Evolutionary conservation across 2,113 vertebrate genomes (phyloP).

Genomic region (Leptobrachium leishanense): DNA sequence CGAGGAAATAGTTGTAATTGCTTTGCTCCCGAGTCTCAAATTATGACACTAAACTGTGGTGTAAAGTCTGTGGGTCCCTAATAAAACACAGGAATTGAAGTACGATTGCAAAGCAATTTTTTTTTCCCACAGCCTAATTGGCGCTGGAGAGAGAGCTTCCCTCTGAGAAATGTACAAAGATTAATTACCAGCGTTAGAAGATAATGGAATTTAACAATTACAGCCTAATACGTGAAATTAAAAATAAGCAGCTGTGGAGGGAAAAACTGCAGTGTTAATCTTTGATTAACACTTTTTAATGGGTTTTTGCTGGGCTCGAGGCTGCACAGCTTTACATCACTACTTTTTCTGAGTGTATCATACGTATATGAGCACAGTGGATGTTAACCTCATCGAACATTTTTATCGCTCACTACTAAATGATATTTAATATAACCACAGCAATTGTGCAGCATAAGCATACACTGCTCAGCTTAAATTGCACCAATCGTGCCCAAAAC

Average conservation of each 20-base stretch:
- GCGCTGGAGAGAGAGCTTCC: constrained; percentile 29
- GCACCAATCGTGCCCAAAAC: no score
- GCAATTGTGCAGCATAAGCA: no score
- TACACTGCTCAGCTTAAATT: no score
- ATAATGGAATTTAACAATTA: constrained; percentile 50
- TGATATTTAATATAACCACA: no score
- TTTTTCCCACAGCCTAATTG: constrained; percentile 31
- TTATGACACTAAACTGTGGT: constrained; percentile 30
- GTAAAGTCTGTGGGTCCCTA: constrained; percentile 19
- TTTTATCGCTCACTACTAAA: background rate
- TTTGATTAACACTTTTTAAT: constrained; percentile 47
- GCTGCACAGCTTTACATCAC: constrained; percentile 17
- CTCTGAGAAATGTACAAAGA: constrained; percentile 47
- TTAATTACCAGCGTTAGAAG: constrained; percentile 44
- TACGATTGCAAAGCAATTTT: constrained; percentile 19
- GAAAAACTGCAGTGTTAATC: constrained; percentile 41
- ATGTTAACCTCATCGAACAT: constrained; percentile 4
- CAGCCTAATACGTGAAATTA: background rate
- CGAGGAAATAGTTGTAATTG: constrained; percentile 27
- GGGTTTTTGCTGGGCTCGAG: constrained; percentile 31
- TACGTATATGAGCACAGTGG: constrained; percentile 1
- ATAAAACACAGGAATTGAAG: constrained; percentile 23
- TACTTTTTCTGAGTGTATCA: background rate
- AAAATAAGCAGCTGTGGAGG: constrained; percentile 38
- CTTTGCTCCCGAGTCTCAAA: background rate